Base-by-base conservation (phyloP, 2,888 invertebrate species). In the Timema podura region DNA sequence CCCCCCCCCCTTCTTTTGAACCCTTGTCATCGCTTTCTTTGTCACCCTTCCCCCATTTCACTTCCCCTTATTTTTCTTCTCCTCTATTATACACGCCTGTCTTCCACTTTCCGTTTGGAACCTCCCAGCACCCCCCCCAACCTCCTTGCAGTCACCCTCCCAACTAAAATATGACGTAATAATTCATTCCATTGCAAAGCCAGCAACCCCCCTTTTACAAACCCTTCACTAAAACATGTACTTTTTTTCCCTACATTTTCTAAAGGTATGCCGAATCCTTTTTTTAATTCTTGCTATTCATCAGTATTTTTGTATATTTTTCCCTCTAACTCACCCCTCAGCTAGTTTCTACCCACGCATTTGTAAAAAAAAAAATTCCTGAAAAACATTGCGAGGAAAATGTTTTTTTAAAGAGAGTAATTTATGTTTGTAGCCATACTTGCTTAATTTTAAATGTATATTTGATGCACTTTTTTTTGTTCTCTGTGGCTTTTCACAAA, bases 81-180 rank as follows among this genome's bases (percentile, higher is more conserved):
- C 48, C 49, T 15, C 59, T 54, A 47, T 65, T 68, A 69, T 45
- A 67, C 57, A 59, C 67, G 67, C 71, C 16, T 68, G 57, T 64
- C 68, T 65, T 71, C 73, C 73, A 68, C 51, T 69, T 48, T 65
- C 70, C 59, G 64, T 65, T 69, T 66, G 67, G 67, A 54, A 65
- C 69, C 30, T 30, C 30, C 30, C 30, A 30, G 30, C 30, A 30
- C 3, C 30, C 30, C 30, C 30, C 30, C 30, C 3, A 30, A 30
- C 30, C 30, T 30, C 30, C 30, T 30, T 30, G 30, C 3, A 30
- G 30, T 30, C 30, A 30, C 30, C 30, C 30, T 70, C 51, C 48
- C 64, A 64, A 73, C 69, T 73, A 67, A 73, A 73, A 71, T 73
- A 73, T 71, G 73, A 71, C 70, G 69, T 72, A 67, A 72, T 72